phyloP scores from a whole-genome alignment of 2,888 invertebrate species.

The Gerris lacustris region DNA sequence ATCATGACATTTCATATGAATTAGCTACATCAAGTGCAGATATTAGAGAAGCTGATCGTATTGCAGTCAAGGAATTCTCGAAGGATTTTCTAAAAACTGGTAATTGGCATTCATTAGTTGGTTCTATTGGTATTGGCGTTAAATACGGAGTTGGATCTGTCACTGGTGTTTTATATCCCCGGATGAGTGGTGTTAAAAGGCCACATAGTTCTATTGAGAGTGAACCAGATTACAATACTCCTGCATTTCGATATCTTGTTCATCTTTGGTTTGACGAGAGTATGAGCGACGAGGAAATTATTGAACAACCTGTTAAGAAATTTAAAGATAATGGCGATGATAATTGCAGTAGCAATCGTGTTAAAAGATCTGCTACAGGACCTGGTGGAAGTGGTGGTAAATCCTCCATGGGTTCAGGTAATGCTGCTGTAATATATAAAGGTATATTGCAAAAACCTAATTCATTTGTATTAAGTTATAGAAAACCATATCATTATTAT shows the following conservation, averaged over 20 bases:
- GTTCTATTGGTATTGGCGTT: conserved; percentile 11
- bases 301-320: not conserved
- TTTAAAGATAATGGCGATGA: not conserved
- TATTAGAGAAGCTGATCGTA: conserved; percentile 13
- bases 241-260: not conserved
- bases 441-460: not conserved
- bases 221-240: not conserved
- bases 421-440: not conserved
- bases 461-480: not conserved
- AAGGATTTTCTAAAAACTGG: conserved; percentile 12
- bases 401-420: not conserved
- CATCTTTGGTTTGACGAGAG: not conserved
- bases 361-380: too few species aligned
- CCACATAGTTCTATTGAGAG: not conserved
- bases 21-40: not conserved
- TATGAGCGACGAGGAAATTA: not conserved
- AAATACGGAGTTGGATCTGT: conserved; percentile 9
- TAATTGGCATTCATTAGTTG: conserved; percentile 14
- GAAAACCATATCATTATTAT: not conserved
- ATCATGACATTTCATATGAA: conserved; percentile 7
- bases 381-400: not conserved
- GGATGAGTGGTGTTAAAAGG: not conserved
- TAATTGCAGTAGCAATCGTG: too few species aligned
- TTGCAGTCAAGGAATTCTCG: conserved; percentile 4
- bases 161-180: conserved; percentile 13